Evolutionary conservation across 2,113 vertebrate genomes (phyloP), one percentile per base, ranked within the genome.

Genomic region (Todiramphus chloris): DNA sequence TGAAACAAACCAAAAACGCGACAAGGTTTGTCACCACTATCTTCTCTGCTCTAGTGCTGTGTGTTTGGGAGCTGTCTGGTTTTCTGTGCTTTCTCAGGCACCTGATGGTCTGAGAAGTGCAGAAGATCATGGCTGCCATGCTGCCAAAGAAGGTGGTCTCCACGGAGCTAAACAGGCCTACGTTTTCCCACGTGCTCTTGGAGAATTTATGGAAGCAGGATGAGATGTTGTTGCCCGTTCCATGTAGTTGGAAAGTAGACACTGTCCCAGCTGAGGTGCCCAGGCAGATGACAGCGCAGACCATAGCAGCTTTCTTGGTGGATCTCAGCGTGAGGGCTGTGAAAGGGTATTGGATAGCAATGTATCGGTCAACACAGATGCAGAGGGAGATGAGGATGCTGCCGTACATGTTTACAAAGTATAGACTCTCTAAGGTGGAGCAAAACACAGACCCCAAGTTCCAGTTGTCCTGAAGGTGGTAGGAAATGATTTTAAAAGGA

Each of bases 341-440:
- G 23, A 98, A 98, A 1, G 98, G 98, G 46, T 97, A 90, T 13
- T 3, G 66, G 48, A 98, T 95, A 3, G 95, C 73, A 0, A 98
- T 63, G 86, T 97, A 98, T 15, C 98, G 96, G 59, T 98, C 98
- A 16, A 96, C 77, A 0, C 98, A 97, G 72, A 98, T 98, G 92
- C 98, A 98, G 25, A 97, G 92, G 7, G 97, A 98, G 89, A 98
- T 96, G 66, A 98, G 90, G 75, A 98, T 98, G 83, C 98, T 98
- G 35, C 98, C 98, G 0, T 98, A 98, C 93, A 98, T 98, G 87
- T 98, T 98, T 21, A 98, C 96, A 63, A 98, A 98, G 56, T 98
- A 97, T 75, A 98, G 95, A 23, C 97, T 98, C 79, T 98, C 98
- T 91, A 98, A 85, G 56, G 91, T 94, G 15, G 95, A 97, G 73